Evolutionary conservation across 2,888 invertebrate genomes (phyloP).

Genomic region (Caradrina kadenii): DNA sequence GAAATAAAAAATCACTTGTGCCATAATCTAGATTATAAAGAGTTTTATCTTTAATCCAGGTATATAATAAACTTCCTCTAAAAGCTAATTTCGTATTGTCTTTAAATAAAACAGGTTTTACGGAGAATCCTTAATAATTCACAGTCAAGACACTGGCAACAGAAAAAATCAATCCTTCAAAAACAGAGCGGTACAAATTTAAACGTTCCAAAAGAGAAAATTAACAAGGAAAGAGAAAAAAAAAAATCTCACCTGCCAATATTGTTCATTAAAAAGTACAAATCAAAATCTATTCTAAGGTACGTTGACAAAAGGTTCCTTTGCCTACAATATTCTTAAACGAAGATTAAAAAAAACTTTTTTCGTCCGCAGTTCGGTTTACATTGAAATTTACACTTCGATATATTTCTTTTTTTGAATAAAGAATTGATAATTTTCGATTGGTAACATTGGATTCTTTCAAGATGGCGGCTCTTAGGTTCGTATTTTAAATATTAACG

Average conservation of each 20-base stretch:
- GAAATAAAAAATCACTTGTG: too few species aligned
- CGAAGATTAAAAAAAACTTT: slow-evolving; percentile 59
- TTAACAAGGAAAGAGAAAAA: slow-evolving; percentile 33
- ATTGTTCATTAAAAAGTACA: slow-evolving; percentile 58
- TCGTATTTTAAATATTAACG: slow-evolving; percentile 36
- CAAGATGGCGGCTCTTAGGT: slow-evolving; percentile 35
- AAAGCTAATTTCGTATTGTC: slow-evolving; percentile 17
- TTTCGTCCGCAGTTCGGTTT: slow-evolving; percentile 33
- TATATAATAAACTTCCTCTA: slow-evolving; percentile 15
- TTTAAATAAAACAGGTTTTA: slow-evolving; percentile 15
- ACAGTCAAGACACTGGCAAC: slow-evolving; percentile 19
- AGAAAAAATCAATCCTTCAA: slow-evolving; percentile 25
- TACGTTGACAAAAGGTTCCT: slow-evolving; percentile 56
- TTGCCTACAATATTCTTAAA: slow-evolving; percentile 51
- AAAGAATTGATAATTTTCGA: slow-evolving; percentile 61
- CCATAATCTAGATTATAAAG: too few species aligned
- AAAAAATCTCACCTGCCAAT: slow-evolving; percentile 57
- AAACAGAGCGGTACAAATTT: slow-evolving; percentile 32
- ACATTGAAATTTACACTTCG: slow-evolving; percentile 59
- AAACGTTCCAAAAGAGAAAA: slow-evolving; percentile 46
- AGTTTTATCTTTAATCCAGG: background rate
- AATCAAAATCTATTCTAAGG: slow-evolving; percentile 60
- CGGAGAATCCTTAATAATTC: slow-evolving; percentile 21
- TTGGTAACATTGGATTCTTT: slow-evolving; percentile 48
- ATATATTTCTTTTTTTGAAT: slow-evolving; percentile 50